These are phyloP conservation scores for Nesidiocoris tenuis DNA, from an alignment of 2,888 invertebrate species.

Conservation along the genomic window DNA sequence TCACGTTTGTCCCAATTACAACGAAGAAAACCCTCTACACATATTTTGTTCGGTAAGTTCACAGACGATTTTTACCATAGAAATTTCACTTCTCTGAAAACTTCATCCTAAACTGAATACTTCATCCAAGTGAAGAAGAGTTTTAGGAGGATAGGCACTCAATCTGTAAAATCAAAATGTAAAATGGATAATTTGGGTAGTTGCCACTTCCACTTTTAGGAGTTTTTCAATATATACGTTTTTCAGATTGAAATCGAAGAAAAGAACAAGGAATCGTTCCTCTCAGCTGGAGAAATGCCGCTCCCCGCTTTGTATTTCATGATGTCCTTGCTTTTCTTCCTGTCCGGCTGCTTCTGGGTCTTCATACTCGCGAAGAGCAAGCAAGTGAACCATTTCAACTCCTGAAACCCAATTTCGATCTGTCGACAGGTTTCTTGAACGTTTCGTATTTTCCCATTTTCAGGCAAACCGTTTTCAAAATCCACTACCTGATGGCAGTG, in stretches of 20 bases:
- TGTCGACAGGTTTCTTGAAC: background rate
- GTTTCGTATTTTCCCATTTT: background rate
- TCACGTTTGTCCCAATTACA: constrained; percentile 83
- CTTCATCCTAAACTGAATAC: too few relatives aligned
- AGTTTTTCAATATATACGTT: too few relatives aligned
- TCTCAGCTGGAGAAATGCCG: constrained; percentile 96
- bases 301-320: constrained; percentile 87
- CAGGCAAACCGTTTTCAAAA: constrained; percentile 83
- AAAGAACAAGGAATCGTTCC: constrained; percentile 78
- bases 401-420: background rate
- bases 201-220: too few relatives aligned
- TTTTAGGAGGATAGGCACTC: background rate
- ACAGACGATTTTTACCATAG: constrained; percentile 35
- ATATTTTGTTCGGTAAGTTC: constrained; percentile 45
- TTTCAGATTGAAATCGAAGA: constrained; percentile 81
- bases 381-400: constrained; percentile 54
- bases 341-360: constrained; percentile 90
- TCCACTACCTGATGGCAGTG: constrained; percentile 95
- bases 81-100: too few relatives aligned
- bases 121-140: too few relatives aligned
- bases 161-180: too few relatives aligned
- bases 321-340: constrained; percentile 85
- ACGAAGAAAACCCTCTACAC: constrained; percentile 54
- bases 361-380: constrained; percentile 78
- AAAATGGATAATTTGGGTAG: too few relatives aligned